Base-by-base conservation (phyloP, 2,888 invertebrate species). In the Idaea biselata region DNA sequence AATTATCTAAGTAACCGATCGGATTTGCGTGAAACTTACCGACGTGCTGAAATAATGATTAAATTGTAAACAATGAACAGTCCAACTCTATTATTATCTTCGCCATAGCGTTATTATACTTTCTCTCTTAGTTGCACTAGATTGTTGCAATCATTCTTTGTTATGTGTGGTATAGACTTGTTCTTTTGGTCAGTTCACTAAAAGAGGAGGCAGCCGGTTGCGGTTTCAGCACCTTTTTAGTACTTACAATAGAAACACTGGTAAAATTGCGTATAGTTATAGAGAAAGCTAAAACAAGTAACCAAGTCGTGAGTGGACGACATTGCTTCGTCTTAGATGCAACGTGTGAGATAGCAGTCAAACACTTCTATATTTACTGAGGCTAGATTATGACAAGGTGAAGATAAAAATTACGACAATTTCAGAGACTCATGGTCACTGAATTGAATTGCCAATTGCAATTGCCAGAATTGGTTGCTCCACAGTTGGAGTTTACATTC, bases 91-190 rank as follows among this genome's bases (percentile, higher is more conserved):
- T 56, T 17, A 56, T 56, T 56, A 56, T 17, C 18, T 17, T 18
- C 18, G 56, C 56, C 18, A 17, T 1, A 18, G 18, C 55, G 7
- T 44, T 44, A 7, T 6, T 44, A 14, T 44, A 56, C 56, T 56
- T 56, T 56, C 56, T 56, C 56, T 56, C 56, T 56, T 56, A 17
- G 56, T 7, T 56, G 56, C 18, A 55, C 16, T 44, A 44, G 44
- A 44, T 44, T 44, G 44, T 44, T 44, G 44, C 44, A 14, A 44
- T 44, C 14, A 44, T 44, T 44, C 44, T 44, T 44, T 44, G 44
- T 14, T 44, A 44, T 11, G 5, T 25, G 25, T 25, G 25, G 25
- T 25, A 25, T 25, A 14, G 44, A 44, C 44, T 11, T 44, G 44
- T 44, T 44, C 44, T 3, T 25, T 44, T 44, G 11, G 44, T 44